A percentile compares a stretch with the other conserved stretches of the same genome.
Conservation (phyloP, 2,797 vertebrate genomes). For the Bradypodion ventrale region DNA sequence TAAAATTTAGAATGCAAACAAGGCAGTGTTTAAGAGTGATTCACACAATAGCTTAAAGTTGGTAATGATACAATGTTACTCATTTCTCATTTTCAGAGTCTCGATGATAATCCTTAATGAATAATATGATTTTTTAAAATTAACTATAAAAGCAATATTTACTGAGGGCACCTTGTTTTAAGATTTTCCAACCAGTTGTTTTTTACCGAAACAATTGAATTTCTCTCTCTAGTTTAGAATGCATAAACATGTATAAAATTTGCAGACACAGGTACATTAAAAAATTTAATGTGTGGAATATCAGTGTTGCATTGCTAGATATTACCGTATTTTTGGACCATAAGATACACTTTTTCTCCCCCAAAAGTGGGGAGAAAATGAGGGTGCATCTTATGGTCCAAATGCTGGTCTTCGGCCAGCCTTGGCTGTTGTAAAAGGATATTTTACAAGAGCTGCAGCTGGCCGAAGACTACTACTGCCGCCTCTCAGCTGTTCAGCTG, state of each 20-base stretch:
- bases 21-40: background rate
- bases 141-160: slow-evolving; percentile 6
- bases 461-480: too few species aligned
- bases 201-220: too few species aligned
- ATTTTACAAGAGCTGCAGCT: too few species aligned
- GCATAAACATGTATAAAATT: background rate
- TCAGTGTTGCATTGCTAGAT: background rate
- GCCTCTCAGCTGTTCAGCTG: too few species aligned
- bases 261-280: background rate
- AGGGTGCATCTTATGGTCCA: too few species aligned
- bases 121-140: slow-evolving; percentile 24
- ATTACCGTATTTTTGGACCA: too few species aligned
- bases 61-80: rapidly evolving
- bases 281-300: background rate
- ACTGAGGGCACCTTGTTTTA: background rate
- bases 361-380: too few species aligned
- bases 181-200: too few species aligned
- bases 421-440: too few species aligned
- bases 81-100: background rate
- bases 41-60: background rate
- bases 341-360: too few species aligned
- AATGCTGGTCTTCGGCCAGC: too few species aligned
- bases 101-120: slow-evolving; percentile 6
- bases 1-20: background rate
- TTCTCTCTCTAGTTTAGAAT: background rate